Conservation (phyloP, 1,140 invertebrate species). For the Popillia japonica region DNA sequence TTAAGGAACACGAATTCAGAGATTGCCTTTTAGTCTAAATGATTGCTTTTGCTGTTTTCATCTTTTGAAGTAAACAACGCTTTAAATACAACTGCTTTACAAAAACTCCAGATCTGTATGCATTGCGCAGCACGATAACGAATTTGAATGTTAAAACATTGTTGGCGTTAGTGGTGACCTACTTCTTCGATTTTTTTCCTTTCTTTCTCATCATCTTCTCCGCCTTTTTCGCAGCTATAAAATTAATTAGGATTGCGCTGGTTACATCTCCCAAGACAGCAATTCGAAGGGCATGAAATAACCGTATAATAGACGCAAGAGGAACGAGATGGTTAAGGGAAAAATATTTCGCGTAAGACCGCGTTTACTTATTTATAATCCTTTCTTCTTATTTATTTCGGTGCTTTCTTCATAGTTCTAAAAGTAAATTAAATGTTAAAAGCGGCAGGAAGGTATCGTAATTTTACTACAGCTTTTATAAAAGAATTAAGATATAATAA, state of each 20-base stretch:
- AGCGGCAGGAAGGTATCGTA: neutral
- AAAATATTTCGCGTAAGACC: neutral
- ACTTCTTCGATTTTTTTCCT: slow-evolving; percentile 25
- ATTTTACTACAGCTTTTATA: no score
- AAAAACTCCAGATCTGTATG: neutral
- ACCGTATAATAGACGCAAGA: slow-evolving; percentile 23
- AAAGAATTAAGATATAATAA: no score
- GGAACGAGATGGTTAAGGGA: slow-evolving; percentile 26
- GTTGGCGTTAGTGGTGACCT: neutral
- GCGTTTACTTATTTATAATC: slow-evolving; percentile 24
- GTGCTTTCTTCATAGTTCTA: neutral
- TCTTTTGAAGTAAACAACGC: neutral
- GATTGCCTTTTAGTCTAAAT: no score
- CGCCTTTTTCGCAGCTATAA: slow-evolving; percentile 25
- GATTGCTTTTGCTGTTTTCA: no score
- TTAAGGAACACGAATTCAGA: no score
- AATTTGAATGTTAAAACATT: slow-evolving; percentile 6
- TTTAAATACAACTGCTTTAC: neutral
- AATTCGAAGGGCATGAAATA: slow-evolving; percentile 26
- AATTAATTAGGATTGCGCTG: slow-evolving; percentile 32
- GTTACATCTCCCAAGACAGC: slow-evolving; percentile 16
- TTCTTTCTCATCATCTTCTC: neutral
- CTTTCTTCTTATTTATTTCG: slow-evolving; percentile 20
- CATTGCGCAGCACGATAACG: neutral
- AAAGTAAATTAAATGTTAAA: neutral